A percentile compares a stretch with the other conserved stretches of the same genome.
Conservation (phyloP, 2,113 vertebrate genomes). For the Cebus imitator region DNA sequence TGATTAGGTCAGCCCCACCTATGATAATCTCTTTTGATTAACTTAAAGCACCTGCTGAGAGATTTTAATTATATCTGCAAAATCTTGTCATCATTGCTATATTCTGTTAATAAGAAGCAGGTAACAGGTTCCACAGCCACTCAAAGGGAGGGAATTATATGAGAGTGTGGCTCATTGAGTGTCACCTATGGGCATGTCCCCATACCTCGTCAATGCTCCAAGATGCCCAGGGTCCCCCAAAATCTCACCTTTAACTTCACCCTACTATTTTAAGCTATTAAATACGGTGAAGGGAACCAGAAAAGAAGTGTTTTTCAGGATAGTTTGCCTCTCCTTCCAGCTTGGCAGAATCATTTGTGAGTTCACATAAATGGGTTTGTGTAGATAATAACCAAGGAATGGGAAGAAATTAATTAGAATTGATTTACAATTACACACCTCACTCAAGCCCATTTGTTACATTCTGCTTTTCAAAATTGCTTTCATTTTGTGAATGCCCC, state of each 20-base stretch:
- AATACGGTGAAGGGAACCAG: not conserved
- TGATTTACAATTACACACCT: constrained; percentile 75
- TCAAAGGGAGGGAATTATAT: not conserved
- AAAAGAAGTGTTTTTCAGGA: constrained; percentile 46
- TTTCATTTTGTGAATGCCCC: constrained; percentile 64
- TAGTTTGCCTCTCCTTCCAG: constrained; percentile 27
- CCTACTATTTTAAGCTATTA: not conserved
- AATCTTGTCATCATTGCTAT: not conserved
- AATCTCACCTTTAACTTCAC: not conserved
- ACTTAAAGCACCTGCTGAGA: constrained; percentile 25
- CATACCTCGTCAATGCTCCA: not conserved
- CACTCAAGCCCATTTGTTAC: constrained; percentile 67
- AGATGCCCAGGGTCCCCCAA: not conserved
- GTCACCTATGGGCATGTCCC: not conserved
- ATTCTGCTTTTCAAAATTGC: constrained; percentile 66
- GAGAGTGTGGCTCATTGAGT: not conserved
- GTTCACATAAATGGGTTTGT: constrained; percentile 58
- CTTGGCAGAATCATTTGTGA: constrained; percentile 51
- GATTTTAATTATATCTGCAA: constrained; percentile 40
- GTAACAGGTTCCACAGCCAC: not conserved
- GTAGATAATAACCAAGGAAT: constrained; percentile 70
- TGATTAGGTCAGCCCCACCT: not conserved
- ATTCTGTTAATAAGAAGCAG: not conserved
- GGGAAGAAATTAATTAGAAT: constrained; percentile 73
- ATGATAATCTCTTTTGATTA: constrained; percentile 24